Evolutionary conservation across 2,113 vertebrate species (phyloP).

Genomic region (Onychostoma macrolepis): DNA sequence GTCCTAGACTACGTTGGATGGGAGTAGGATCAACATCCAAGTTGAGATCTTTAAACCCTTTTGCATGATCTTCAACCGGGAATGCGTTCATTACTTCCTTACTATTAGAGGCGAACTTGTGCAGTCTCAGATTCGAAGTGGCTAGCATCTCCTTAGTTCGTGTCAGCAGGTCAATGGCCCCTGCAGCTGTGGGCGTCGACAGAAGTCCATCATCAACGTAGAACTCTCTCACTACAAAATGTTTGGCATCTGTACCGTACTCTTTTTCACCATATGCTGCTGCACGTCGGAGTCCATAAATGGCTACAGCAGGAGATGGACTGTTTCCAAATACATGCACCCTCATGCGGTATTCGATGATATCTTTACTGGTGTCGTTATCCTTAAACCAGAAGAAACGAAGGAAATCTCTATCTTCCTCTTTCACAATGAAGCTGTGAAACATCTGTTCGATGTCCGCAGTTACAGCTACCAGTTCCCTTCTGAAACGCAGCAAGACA

Average conservation of each 20-base stretch:
- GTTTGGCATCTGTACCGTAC: background rate
- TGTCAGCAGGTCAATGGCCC: background rate
- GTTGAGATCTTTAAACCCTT: conserved; percentile 12
- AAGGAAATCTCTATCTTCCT: background rate
- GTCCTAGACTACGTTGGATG: background rate
- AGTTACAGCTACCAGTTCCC: background rate
- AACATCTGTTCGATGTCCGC: background rate
- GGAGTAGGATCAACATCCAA: background rate
- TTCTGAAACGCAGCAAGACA: background rate
- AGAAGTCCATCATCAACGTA: conserved; percentile 19
- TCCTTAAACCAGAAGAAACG: background rate
- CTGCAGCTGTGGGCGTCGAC: background rate
- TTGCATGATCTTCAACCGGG: background rate
- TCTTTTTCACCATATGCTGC: background rate
- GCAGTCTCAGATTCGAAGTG: background rate
- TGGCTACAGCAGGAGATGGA: conserved; percentile 38
- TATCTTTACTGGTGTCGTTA: background rate
- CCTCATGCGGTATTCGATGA: background rate
- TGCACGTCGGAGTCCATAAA: conserved; percentile 32
- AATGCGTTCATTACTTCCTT: background rate
- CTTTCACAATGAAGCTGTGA: background rate
- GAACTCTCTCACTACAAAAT: conserved; percentile 40
- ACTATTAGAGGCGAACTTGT: conserved; percentile 40
- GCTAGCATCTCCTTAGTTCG: background rate
- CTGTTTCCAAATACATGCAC: conserved; percentile 15